Evolutionary conservation across 2,797 vertebrate genomes (phyloP), one percentile per base, ranked within the genome.

Genomic region (Acipenser transmontanus): DNA sequence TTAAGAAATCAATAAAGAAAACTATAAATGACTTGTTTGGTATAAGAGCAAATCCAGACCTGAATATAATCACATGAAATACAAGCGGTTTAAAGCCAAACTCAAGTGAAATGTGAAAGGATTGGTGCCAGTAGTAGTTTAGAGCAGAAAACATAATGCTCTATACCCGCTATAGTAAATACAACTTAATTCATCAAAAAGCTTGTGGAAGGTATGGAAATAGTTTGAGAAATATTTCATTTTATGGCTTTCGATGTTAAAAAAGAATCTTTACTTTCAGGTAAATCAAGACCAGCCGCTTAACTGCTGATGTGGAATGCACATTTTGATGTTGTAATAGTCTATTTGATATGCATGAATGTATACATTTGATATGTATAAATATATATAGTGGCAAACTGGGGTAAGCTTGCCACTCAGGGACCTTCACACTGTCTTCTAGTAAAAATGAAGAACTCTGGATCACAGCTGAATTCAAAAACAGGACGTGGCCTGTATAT

Each of bases 51-150:
- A 17, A 17, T 17, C 17, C 17, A 17, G 17, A 17, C 17, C 1
- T 17, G 17, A 17, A 17, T 17, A 17, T 82, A 81, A 82, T 84
- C 81, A 81, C 73, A 72, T 66, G 76, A 77, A 75, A 85, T 80
- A 73, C 77, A 66, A 68, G 76, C 78, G 82, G 80, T 77, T 49
- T 1, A 0, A 52, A 72, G 80, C 81, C 83, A 80, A 73, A 69
- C 62, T 72, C 65, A 74, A 75, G 73, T 80, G 63, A 66, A 60
- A 69, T 63, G 52, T 17, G 17, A 17, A 17, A 17, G 17, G 17
- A 68, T 75, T 64, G 74, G 57, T 75, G 76, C 79, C 76, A 17
- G 17, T 17, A 78, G 78, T 72, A 70, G 70, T 74, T 70, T 73
- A 17, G 17, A 75, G 75, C 79, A 80, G 73, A 84, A 84, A 68